phyloP scores from a whole-genome alignment of 2,797 vertebrate genomes.

The Aythya fuligula region DNA sequence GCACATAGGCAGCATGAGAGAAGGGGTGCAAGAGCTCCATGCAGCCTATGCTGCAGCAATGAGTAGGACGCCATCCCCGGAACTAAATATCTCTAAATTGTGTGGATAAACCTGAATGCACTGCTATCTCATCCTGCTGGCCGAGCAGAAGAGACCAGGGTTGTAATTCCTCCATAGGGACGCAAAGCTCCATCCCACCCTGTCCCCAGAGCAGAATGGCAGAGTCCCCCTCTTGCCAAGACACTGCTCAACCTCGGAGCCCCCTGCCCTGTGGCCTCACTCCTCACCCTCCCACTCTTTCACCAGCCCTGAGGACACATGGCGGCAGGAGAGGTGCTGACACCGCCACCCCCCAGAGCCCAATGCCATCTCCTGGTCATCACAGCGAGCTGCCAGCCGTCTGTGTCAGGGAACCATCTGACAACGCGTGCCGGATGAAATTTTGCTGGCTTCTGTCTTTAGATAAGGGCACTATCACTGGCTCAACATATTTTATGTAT shows the following conservation, averaged over 20 bases:
- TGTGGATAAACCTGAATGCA: accelerated
- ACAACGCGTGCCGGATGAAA: conserved; percentile 88
- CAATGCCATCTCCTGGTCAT: conserved; percentile 88
- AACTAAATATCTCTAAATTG: background rate
- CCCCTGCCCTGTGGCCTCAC: background rate
- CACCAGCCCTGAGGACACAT: conserved; percentile 28
- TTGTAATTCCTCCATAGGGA: background rate
- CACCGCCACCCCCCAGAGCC: conserved; percentile 80
- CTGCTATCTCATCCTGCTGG: background rate
- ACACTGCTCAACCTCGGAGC: accelerated
- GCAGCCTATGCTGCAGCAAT: accelerated
- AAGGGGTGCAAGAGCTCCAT: accelerated
- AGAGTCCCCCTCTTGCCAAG: background rate
- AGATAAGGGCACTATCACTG: conserved; percentile 98
- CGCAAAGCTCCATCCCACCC: background rate
- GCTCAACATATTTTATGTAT: conserved; percentile 99
- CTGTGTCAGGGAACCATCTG: conserved; percentile 90
- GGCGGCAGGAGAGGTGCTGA: background rate
- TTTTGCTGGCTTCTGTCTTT: conserved; percentile 89
- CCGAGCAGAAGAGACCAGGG: background rate
- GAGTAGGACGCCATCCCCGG: accelerated
- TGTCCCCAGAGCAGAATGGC: background rate
- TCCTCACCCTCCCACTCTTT: background rate
- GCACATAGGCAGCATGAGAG: background rate
- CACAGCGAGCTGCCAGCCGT: conserved; percentile 87